Percentiles rank a stretch among this genome's conserved stretches.
Evolutionary conservation across 2,888 invertebrate genomes (phyloP).

Genomic region (Halictus quadricinctus): DNA sequence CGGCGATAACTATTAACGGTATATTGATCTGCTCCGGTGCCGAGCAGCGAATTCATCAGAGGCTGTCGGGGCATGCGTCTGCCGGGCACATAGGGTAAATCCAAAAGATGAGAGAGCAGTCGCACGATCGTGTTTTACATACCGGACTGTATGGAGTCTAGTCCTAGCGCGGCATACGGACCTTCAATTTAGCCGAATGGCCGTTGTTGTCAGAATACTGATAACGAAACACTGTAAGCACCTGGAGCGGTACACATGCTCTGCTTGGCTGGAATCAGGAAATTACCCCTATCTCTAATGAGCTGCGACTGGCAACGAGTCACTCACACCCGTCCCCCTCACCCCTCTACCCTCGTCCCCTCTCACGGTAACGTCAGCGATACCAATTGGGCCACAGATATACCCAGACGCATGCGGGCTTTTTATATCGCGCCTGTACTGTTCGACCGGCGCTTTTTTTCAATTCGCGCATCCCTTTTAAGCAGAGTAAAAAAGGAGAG

Average conservation of each 20-base stretch:
- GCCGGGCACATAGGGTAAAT: background rate
- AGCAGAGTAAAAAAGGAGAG: background rate
- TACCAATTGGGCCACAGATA: conserved; percentile 16
- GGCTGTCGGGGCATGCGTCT: background rate
- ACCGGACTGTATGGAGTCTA: background rate
- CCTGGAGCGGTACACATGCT: conserved; percentile 25
- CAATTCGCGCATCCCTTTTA: conserved; percentile 9
- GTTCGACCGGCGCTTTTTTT: background rate
- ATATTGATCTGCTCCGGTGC: background rate
- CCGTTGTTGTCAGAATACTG: conserved; percentile 27
- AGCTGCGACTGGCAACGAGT: conserved; percentile 43
- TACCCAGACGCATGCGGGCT: conserved; percentile 25
- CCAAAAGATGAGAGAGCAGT: background rate
- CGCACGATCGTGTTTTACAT: conserved; percentile 3
- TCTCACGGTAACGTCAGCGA: background rate
- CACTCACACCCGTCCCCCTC: conserved; percentile 5
- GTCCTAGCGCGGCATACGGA: conserved; percentile 16
- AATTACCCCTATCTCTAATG: conserved; percentile 57
- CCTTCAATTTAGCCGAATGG: conserved; percentile 44
- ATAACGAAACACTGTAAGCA: conserved; percentile 43
- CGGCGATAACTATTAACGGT: background rate
- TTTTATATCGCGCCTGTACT: conserved; percentile 11
- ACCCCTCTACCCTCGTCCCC: background rate
- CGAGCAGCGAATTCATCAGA: background rate
- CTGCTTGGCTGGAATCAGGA: conserved; percentile 20